Evolutionary conservation across 2,797 vertebrate genomes (phyloP).

Genomic region (Chelonia mydas): DNA sequence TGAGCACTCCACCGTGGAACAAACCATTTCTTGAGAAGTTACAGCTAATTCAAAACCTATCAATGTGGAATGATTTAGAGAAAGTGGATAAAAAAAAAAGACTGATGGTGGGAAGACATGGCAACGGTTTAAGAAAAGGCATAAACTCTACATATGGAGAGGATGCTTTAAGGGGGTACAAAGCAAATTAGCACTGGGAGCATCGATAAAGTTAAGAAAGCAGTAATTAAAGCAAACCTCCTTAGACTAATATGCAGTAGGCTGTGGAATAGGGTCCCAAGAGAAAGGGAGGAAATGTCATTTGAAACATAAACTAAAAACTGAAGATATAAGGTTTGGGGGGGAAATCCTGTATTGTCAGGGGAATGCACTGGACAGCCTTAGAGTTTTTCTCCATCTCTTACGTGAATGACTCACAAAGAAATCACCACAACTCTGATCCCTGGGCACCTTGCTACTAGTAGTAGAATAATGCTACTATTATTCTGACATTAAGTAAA

Average conservation of each 20-base stretch:
- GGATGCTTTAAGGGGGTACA: fast-evolving
- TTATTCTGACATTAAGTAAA: conserved; percentile 30
- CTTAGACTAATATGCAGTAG: background rate
- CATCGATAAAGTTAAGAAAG: background rate
- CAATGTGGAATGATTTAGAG: background rate
- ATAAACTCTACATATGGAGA: background rate
- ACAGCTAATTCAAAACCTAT: background rate
- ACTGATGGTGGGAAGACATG: background rate
- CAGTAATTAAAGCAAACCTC: background rate
- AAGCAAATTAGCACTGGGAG: background rate
- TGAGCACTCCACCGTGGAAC: background rate
- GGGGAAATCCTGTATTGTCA: background rate
- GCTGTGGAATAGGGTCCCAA: background rate
- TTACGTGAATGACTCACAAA: conserved; percentile 30
- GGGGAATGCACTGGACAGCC: background rate
- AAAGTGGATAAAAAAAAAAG: background rate
- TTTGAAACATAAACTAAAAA: background rate
- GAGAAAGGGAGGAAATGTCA: background rate
- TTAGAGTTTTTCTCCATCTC: conserved; percentile 10
- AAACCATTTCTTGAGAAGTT: background rate
- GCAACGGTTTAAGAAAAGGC: background rate
- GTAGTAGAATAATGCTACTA: background rate
- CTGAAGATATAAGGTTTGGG: background rate
- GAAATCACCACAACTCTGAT: conserved; percentile 32
- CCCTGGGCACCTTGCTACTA: conserved; percentile 33